These are phyloP conservation scores for Pithys albifrons DNA, from an alignment of 2,113 vertebrate species.

Conservation along the genomic window DNA sequence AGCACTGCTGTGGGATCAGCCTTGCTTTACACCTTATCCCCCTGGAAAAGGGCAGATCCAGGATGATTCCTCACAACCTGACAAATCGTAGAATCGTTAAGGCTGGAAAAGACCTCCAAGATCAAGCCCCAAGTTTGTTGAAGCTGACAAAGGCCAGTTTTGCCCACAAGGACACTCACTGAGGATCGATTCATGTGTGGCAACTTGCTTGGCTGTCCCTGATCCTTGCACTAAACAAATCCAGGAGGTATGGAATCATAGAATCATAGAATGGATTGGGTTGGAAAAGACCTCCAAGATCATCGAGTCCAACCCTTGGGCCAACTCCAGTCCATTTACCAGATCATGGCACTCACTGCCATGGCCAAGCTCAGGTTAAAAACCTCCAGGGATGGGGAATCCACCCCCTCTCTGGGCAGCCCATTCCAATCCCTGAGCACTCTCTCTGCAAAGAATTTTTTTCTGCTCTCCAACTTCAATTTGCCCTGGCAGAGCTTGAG, in stretches of 20 bases:
- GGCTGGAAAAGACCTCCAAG: background rate
- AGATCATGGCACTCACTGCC: too few relatives aligned
- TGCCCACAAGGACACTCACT: background rate
- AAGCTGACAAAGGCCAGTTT: background rate
- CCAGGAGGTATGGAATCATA: background rate
- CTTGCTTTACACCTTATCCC: background rate
- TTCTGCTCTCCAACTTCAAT: too few relatives aligned
- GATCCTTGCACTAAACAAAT: background rate
- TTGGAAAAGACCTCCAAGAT: too few relatives aligned
- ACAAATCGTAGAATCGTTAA: fast-evolving
- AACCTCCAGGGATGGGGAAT: too few relatives aligned
- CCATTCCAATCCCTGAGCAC: too few relatives aligned
- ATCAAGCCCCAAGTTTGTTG: background rate
- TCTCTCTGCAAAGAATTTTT: too few relatives aligned
- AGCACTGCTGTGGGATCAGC: background rate
- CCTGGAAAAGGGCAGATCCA: background rate
- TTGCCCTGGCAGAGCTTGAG: too few relatives aligned
- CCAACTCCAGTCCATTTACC: too few relatives aligned
- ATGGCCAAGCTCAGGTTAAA: too few relatives aligned
- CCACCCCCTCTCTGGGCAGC: too few relatives aligned
- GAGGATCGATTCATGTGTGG: background rate
- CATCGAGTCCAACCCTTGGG: too few relatives aligned
- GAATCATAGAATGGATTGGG: too few relatives aligned
- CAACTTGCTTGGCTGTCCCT: background rate
- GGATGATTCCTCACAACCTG: background rate